phyloP scores from a whole-genome alignment of 1,140 invertebrate species.

The Brachionus calyciflorus region DNA sequence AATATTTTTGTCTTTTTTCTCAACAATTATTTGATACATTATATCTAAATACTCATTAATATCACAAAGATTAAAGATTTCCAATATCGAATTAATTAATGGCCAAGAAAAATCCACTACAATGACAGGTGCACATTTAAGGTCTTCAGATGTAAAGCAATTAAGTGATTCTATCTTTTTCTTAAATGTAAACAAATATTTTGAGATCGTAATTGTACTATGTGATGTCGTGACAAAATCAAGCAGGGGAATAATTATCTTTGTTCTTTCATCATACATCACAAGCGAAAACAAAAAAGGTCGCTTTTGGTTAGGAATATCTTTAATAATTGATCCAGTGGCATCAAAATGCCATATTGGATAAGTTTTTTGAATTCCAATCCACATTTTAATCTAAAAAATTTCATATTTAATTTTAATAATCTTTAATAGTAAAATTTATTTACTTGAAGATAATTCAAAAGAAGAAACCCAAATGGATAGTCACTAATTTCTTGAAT shows the following conservation, averaged over 20 bases:
- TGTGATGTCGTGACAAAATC: slow-evolving; percentile 22
- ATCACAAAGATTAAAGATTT: not conserved
- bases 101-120: slow-evolving; percentile 15
- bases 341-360: no score
- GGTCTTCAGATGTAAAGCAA: not conserved
- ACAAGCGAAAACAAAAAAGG: slow-evolving; percentile 9
- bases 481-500: no score
- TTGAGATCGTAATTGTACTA: not conserved
- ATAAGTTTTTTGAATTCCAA: no score
- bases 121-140: not conserved
- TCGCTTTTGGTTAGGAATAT: not conserved
- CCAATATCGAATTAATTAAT: slow-evolving; percentile 1
- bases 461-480: no score
- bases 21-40: not conserved
- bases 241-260: not conserved
- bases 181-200: slow-evolving; percentile 7
- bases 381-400: no score
- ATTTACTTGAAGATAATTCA: no score
- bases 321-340: slow-evolving; percentile 7
- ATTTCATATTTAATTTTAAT: no score
- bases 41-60: not conserved
- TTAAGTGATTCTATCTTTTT: not conserved
- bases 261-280: not conserved
- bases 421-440: no score
- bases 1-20: no score